Percentiles rank a stretch among this genome's conserved stretches.
phyloP scores from a whole-genome alignment of 2,113 vertebrate species.

The pig (Sus scrofa) region T2T-Sscrofa CM000812.6:229321501-229322000 shows the following conservation, averaged over 20 bases:
- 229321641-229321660: background rate
- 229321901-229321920: background rate
- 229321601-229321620: background rate
- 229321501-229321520: background rate
- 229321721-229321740: background rate
- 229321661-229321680: background rate
- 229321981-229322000: background rate
- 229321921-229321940: background rate
- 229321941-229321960: background rate
- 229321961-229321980: background rate
- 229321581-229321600: background rate
- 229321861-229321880: background rate
- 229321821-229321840: background rate
- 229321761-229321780: background rate
- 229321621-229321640: background rate
- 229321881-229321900: conserved; percentile 42
- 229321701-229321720: background rate
- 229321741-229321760: background rate
- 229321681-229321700: background rate
- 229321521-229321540: background rate
- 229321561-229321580: background rate
- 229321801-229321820: conserved; percentile 11
- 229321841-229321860: conserved; percentile 28
- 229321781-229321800: conserved; percentile 4
- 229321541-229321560: background rate